Percentiles rank a stretch among this genome's conserved stretches.
These are phyloP conservation scores for Coluber constrictor DNA, from an alignment of 2,797 vertebrate species.

Conservation along the genomic window DNA sequence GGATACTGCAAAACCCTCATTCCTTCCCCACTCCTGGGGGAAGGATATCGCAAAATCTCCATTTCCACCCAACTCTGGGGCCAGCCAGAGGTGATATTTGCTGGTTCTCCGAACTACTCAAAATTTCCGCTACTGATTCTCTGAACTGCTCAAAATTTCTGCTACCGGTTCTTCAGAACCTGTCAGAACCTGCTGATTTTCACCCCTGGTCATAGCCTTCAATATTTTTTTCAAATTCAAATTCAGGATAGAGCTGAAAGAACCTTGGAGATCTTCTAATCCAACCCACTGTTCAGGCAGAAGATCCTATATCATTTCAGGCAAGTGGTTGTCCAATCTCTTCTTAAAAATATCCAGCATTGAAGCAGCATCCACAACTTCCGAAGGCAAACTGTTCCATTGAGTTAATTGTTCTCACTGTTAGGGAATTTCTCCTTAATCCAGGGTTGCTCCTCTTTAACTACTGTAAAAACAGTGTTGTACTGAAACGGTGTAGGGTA, in stretches of 20 bases:
- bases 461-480: neutral
- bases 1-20: too few species aligned
- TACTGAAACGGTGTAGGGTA: neutral
- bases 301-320: neutral
- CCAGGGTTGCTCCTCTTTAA: neutral
- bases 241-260: neutral
- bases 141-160: too few species aligned
- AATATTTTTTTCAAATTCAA: neutral
- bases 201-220: neutral
- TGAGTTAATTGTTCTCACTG: neutral
- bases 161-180: too few species aligned
- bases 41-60: too few species aligned
- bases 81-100: too few species aligned
- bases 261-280: neutral
- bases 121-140: too few species aligned
- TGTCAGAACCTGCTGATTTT: too few species aligned
- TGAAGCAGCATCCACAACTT: too few species aligned
- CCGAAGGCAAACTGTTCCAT: neutral
- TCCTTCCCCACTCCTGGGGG: too few species aligned
- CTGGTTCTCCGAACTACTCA: too few species aligned
- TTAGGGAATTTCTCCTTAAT: neutral
- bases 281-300: neutral
- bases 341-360: neutral
- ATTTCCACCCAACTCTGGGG: too few species aligned
- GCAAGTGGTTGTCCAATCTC: neutral